Evolutionary conservation across 1,140 invertebrate genomes (phyloP), one percentile per base, ranked within the genome.

Genomic region (Drosophila punjabiensis): DNA sequence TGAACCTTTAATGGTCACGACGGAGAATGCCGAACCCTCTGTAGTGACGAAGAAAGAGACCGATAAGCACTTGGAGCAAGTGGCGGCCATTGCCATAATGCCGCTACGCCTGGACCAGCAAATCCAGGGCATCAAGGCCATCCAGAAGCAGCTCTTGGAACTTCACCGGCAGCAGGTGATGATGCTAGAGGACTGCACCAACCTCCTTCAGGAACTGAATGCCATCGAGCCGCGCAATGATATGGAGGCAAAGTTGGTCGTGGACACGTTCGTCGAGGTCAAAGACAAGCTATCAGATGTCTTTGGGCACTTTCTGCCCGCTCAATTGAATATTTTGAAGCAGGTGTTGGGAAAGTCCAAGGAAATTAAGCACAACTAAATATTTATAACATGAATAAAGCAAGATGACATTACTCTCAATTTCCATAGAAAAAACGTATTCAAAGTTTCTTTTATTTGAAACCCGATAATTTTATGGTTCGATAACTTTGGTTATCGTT

Each of bases 271-370:
- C 30, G 4, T 10, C 0, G 63, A 65, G 7, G 5, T 67, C 11
- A 81, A 81, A 35, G n/a, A 10, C 4, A 79, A 83, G 47, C 28
- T 85, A 11, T 53, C 62, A n/a, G 35, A 59, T 4, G 58, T 82
- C 1, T 82, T 82, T 11, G 47, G 60, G 16, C 24, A 60, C 10
- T 64, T 45, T 24, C 37, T 82, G 41, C 80, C 79, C 6, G 37
- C 39, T 13, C 71, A 81, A 30, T 2, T 81, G 33, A 45, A 76
- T 10, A 35, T 39, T 5, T 24, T 81, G 7, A 81, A 81, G 39
- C 43, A 55, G 39, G 30, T 53, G 0, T 13, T 76, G 47, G 24
- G 50, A 8, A 16, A 56, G 1, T 14, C 61, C 5, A 11, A 33
- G 2, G 4, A 33, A 6, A 11, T 37, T 1, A 28, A 65, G 32